phyloP scores from a whole-genome alignment of 2,888 invertebrate genomes.

The Adelphocoris suturalis region DNA sequence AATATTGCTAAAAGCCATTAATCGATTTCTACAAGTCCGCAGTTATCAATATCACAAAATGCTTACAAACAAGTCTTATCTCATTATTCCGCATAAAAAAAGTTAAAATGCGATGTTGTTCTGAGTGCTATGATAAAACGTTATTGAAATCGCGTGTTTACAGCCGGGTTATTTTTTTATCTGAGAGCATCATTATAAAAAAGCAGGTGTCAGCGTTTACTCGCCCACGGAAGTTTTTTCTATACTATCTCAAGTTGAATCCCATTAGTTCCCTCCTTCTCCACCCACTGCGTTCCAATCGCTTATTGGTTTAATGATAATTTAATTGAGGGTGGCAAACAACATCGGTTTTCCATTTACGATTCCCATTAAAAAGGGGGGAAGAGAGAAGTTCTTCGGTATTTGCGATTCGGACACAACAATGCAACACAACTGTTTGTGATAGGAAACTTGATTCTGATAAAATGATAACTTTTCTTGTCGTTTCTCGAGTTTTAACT shows the following conservation, averaged over 20 bases:
- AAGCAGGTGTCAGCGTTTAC: conserved; percentile 4
- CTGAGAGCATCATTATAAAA: background rate
- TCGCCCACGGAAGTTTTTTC: background rate
- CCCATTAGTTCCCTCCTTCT: conserved; percentile 20
- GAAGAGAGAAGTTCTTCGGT: background rate
- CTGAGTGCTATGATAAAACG: background rate
- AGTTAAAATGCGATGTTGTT: conserved; percentile 6
- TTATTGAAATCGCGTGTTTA: conserved; percentile 34
- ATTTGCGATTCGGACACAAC: conserved; percentile 10
- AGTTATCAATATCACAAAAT: conserved; percentile 16
- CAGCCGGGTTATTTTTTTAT: background rate
- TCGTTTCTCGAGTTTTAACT: background rate
- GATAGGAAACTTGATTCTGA: background rate
- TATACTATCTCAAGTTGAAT: background rate
- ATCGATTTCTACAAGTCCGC: background rate
- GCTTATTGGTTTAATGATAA: conserved; percentile 61
- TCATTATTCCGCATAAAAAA: background rate
- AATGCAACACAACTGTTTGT: background rate
- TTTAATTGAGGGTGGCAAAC: conserved; percentile 33
- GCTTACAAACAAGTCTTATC: background rate
- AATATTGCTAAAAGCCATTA: background rate
- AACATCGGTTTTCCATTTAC: conserved; percentile 54
- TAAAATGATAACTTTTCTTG: conserved; percentile 18
- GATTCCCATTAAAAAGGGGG: conserved; percentile 2
- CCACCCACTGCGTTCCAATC: conserved; percentile 21